Base-by-base conservation (phyloP, 1,140 invertebrate genomes). In the Bombus superbus region DNA sequence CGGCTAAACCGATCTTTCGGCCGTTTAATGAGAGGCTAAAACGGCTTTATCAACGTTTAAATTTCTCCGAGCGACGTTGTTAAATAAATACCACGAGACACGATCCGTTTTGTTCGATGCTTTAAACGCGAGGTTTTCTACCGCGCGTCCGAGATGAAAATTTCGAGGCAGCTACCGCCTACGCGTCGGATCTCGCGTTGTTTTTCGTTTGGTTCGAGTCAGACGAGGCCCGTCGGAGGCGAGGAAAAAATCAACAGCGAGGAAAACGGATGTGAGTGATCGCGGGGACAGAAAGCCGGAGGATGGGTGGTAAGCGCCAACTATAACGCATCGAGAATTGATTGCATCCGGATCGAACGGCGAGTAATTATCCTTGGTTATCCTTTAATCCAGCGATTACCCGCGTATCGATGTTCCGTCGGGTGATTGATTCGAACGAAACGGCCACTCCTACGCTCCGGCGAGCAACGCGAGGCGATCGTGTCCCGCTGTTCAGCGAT, bases 361-460 rank as follows among this genome's bases (percentile, higher is more conserved):
- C 83, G 83, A 88, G 86, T 92, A 92, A 92, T 92, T 92, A 91
- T 91, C 89, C 83, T 78, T 73, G 88, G 89, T 89, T 86, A 92
- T 92, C 89, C 91, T 87, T 92, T 92, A 88, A 91, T 91, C 91
- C 88, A 80, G 79, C 87, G 89, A 91, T 91, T 89, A 91, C 88
- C 86, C 77, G 66, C 73, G 86, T 90, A 89, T 88, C 86, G 86
- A 85, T 89, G 87, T 84, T 88, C 88, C 86, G 87, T 87, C 87
- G 77, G 83, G 87, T 91, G 86, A 91, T 90, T 90, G 88, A 91
- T 90, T 91, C 89, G 82, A 81, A 78, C 80, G 71, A 86, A 83
- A 86, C 88, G 87, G 90, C 92, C 92, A 69, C 68, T 73, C 83
- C 68, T 80, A 80, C 83, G 83, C 40, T 64, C 53, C 53, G 76